phyloP scores from a whole-genome alignment of 2,888 invertebrate species.

The Ischnus inquisitorius region DNA sequence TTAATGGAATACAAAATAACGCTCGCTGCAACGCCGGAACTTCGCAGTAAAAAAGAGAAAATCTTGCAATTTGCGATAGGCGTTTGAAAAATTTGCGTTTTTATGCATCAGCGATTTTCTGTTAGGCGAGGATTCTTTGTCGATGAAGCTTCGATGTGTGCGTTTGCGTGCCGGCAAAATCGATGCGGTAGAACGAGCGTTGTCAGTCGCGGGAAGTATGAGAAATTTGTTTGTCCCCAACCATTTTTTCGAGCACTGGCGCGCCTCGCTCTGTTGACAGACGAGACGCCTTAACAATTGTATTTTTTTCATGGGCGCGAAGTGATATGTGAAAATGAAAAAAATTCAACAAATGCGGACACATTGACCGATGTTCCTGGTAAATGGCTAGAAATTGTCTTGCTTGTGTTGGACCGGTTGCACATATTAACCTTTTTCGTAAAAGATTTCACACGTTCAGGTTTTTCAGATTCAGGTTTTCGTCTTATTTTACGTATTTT shows the following conservation, averaged over 20 bases:
- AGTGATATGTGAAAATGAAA: too few species aligned
- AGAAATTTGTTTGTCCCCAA: background rate
- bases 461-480: too few species aligned
- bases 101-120: slow-evolving; percentile 2
- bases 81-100: slow-evolving; percentile 10
- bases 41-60: slow-evolving; percentile 65
- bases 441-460: too few species aligned
- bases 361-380: too few species aligned
- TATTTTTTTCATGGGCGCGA: too few species aligned
- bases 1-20: slow-evolving; percentile 56
- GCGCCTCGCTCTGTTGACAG: background rate
- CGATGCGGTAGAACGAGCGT: background rate
- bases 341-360: too few species aligned
- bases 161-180: background rate
- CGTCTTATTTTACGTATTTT: background rate
- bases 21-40: slow-evolving; percentile 12
- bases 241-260: background rate
- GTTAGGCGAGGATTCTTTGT: background rate
- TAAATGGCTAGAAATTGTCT: too few species aligned
- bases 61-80: slow-evolving; percentile 42
- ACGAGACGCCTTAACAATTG: too few species aligned
- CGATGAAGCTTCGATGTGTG: background rate
- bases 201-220: background rate
- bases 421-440: too few species aligned
- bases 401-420: too few species aligned